These are phyloP conservation scores for Ceyx melanurus DNA, from an alignment of 2,113 vertebrate species.

Conservation along the genomic window DNA sequence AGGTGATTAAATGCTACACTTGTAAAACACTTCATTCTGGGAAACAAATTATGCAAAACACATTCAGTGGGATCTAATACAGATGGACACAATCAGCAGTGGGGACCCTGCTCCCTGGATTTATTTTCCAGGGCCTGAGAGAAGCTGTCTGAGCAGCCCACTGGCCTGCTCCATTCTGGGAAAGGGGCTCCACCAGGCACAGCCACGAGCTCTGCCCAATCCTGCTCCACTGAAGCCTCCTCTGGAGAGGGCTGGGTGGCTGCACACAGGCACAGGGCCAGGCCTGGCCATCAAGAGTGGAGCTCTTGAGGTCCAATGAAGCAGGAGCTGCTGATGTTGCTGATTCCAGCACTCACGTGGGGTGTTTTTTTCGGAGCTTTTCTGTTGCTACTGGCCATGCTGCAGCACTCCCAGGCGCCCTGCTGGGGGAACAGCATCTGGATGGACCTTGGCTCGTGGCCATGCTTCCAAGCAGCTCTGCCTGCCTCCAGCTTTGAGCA, in stretches of 20 bases:
- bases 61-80: slow-evolving; percentile 5
- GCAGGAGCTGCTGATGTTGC: neutral
- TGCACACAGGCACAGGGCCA: accelerated
- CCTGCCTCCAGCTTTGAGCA: neutral
- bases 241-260: neutral
- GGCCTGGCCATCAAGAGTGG: accelerated
- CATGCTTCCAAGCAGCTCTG: neutral
- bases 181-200: neutral
- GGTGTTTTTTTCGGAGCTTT: neutral
- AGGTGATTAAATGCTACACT: slow-evolving; percentile 41
- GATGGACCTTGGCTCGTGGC: neutral
- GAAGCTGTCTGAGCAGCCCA: neutral
- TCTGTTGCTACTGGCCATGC: neutral
- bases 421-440: neutral
- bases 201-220: neutral
- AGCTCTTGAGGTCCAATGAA: neutral
- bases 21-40: slow-evolving; percentile 26
- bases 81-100: neutral
- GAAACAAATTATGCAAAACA: slow-evolving; percentile 40
- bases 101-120: neutral
- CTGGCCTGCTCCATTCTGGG: neutral
- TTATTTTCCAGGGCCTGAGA: neutral
- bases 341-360: neutral
- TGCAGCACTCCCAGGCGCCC: neutral
- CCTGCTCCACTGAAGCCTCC: neutral